These are phyloP conservation scores for Beroe forskalii DNA, from an alignment of 37 sponge, comb jelly and placozoan species.

Conservation along the genomic window DNA sequence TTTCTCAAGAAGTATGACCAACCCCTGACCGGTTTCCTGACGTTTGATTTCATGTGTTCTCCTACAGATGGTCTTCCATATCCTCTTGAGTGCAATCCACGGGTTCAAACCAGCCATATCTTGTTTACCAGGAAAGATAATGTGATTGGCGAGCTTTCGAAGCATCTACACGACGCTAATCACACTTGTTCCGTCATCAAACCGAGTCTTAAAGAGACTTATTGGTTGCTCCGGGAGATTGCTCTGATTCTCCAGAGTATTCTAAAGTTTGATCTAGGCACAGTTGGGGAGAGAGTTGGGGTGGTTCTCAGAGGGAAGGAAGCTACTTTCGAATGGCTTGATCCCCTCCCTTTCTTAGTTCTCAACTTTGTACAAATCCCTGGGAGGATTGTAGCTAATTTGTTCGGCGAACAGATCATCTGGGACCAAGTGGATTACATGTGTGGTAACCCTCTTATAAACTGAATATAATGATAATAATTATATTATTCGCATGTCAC, in stretches of 20 bases:
- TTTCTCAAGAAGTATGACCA: background rate
- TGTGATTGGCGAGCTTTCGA: background rate
- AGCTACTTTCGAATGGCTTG: background rate
- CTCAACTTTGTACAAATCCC: background rate
- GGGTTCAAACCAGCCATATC: background rate
- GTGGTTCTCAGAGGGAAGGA: background rate
- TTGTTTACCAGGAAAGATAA: background rate
- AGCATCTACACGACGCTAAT: background rate
- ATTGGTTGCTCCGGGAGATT: background rate
- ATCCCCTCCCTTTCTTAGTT: background rate
- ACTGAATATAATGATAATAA: too few species aligned
- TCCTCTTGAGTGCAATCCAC: background rate
- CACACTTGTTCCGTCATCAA: background rate
- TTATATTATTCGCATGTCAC: too few species aligned
- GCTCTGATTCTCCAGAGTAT: background rate
- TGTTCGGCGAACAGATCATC: background rate
- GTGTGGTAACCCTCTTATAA: background rate
- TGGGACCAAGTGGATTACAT: background rate
- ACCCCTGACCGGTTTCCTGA: background rate
- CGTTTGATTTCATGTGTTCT: background rate
- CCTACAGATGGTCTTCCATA: background rate
- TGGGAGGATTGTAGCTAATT: background rate
- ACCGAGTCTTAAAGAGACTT: background rate
- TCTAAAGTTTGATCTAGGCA: background rate
- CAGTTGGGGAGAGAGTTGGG: background rate